Evolutionary conservation across 2,113 vertebrate genomes (phyloP), one percentile per base, ranked within the genome.

Genomic region (Ptychochromis oligacanthus): DNA sequence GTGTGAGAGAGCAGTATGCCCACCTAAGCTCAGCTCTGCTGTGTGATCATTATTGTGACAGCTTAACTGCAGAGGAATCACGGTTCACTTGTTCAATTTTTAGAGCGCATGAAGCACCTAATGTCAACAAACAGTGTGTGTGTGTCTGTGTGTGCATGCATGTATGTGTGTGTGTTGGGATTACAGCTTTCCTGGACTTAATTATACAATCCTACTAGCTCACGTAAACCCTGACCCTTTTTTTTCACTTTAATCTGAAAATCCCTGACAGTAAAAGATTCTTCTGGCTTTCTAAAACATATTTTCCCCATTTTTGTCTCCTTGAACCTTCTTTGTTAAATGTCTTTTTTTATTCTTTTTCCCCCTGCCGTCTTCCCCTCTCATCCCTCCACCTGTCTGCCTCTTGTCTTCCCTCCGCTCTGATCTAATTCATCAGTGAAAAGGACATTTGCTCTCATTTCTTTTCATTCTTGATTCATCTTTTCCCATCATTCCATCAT

Each of bases 31-130:
- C 89, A 88, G 91, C 92, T 91, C 88, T 81, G 84, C 75, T 82
- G 85, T 86, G 88, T 81, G 89, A 94, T 94, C 91, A 93, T 94
- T 89, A 87, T 81, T 86, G 87, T 92, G 92, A 94, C 94, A 94
- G 93, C 88, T 93, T 91, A 95, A 92, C 90, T 91, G 91, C 88
- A 85, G 79, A 85, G 88, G 89, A 90, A 88, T 89, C 92, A 94
- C 78, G 91, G 84, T 93, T 94, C 93, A 93, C 89, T 94, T 88
- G 91, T 90, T 93, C 88, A 89, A 84, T 93, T 93, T 93, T 89
- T 89, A 91, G 90, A 92, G 88, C 86, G 79, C 89, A 92, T 88
- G 81, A 94, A 93, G 87, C 91, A 91, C 91, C 88, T 79, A 90
- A 93, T 86, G 90, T 88, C 90, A 90, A 91, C 91, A 91, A 88